These are phyloP conservation scores for Lemur catta DNA, from an alignment of 2,797 vertebrate genomes.

Conservation along the genomic window DNA sequence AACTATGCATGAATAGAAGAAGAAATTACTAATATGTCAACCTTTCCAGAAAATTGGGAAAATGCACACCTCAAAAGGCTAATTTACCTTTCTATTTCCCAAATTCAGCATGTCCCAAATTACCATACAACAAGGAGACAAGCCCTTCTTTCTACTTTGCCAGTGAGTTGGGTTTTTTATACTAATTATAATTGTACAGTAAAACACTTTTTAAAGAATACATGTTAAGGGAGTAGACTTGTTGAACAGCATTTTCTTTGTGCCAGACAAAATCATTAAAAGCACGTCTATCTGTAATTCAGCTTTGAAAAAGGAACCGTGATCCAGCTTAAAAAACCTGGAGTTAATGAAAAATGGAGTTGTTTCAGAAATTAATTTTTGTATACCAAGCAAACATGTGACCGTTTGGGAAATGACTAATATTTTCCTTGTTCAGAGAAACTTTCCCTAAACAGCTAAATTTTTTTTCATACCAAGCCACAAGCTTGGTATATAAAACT, in stretches of 20 bases:
- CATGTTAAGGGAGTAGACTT: slow-evolving; percentile 82
- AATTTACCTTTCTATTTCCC: slow-evolving; percentile 90
- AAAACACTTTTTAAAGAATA: slow-evolving; percentile 85
- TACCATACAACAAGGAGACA: slow-evolving; percentile 91
- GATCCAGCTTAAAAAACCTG: slow-evolving; percentile 63
- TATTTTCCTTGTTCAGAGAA: slow-evolving; percentile 46
- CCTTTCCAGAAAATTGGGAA: slow-evolving; percentile 84
- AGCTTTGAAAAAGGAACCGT: slow-evolving; percentile 44
- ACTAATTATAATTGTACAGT: slow-evolving; percentile 86
- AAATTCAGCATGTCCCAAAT: slow-evolving; percentile 92
- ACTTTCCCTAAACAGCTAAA: neutral
- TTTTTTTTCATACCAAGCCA: neutral
- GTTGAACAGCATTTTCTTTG: slow-evolving; percentile 81
- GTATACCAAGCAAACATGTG: slow-evolving; percentile 50
- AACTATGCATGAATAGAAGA: slow-evolving; percentile 80
- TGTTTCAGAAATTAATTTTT: slow-evolving; percentile 70
- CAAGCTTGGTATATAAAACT: neutral
- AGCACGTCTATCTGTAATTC: slow-evolving; percentile 15
- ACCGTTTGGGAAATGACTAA: slow-evolving; percentile 21
- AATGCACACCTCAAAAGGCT: slow-evolving; percentile 85
- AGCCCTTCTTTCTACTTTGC: slow-evolving; percentile 92
- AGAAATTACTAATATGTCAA: slow-evolving; percentile 72
- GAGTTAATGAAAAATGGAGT: slow-evolving; percentile 51
- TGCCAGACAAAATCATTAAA: slow-evolving; percentile 81
- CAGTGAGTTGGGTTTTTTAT: slow-evolving; percentile 91